Evolutionary conservation across 2,113 vertebrate species (phyloP).

Genomic region (Rhabdornis inornatus): DNA sequence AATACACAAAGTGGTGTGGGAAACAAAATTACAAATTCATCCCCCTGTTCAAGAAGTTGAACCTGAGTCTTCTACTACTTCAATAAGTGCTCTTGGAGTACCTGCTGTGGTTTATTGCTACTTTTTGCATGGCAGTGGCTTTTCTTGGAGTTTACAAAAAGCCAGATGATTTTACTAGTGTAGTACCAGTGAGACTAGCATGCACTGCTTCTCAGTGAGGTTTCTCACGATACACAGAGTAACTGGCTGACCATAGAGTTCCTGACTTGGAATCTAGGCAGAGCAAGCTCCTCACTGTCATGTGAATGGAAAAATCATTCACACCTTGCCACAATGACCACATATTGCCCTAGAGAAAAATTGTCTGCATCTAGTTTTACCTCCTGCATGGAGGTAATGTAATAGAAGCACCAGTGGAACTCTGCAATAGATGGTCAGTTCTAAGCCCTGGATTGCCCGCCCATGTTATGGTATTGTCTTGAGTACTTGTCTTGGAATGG

Average conservation of each 20-base stretch:
- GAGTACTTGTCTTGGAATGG: neutral
- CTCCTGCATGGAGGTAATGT: neutral
- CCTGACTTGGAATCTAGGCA: neutral
- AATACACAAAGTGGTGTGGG: neutral
- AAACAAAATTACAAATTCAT: neutral
- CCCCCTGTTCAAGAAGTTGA: neutral
- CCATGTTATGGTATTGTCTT: neutral
- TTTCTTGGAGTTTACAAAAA: neutral
- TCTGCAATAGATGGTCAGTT: neutral
- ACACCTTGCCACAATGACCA: neutral
- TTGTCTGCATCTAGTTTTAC: neutral
- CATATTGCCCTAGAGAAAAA: neutral
- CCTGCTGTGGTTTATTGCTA: neutral
- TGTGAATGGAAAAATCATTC: neutral
- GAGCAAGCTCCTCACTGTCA: neutral
- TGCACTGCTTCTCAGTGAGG: neutral
- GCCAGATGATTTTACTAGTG: neutral
- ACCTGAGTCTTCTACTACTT: neutral
- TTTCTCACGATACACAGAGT: neutral
- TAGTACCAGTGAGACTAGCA: neutral
- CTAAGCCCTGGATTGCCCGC: neutral
- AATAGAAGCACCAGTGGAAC: neutral
- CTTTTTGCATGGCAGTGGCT: neutral
- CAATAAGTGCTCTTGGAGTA: neutral
- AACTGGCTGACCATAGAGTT: too few species aligned